Percentiles rank a stretch among this genome's conserved stretches.
These are phyloP conservation scores for Philopotamus ludificatus DNA, from an alignment of 1,140 invertebrate species.

Conservation along the genomic window DNA sequence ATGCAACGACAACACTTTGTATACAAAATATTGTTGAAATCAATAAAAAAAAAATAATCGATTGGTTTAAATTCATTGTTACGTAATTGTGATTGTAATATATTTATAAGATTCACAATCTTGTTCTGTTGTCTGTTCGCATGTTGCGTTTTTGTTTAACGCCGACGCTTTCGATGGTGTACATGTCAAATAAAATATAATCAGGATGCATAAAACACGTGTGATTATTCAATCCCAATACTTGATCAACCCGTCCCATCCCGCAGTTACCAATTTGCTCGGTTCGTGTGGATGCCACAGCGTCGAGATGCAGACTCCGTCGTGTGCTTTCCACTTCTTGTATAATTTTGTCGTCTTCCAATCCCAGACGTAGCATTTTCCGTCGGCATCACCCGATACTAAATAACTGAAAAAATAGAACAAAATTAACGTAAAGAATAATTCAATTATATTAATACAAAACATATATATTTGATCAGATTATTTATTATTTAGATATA, in stretches of 20 bases:
- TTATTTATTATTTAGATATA: too few species aligned
- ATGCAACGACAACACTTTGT: too few species aligned
- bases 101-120: too few species aligned
- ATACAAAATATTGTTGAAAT: too few species aligned
- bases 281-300: constrained; percentile 99
- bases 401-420: constrained; percentile 75
- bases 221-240: constrained; percentile 85
- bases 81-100: too few species aligned
- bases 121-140: too few species aligned
- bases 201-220: not conserved
- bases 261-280: constrained; percentile 92
- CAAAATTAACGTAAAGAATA: too few species aligned
- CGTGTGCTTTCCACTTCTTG: constrained; percentile 98
- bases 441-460: constrained; percentile 11
- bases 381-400: constrained; percentile 98
- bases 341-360: constrained; percentile 99
- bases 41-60: too few species aligned
- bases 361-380: constrained; percentile 98
- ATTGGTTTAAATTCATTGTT: too few species aligned
- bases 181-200: constrained; percentile 15
- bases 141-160: too few species aligned
- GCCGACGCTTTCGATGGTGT: too few species aligned
- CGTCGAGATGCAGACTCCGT: constrained; percentile 91
- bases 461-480: too few species aligned
- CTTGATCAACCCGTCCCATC: constrained; percentile 98